Base-by-base conservation (phyloP, 1,140 invertebrate species). In the Hyles vespertilio region DNA sequence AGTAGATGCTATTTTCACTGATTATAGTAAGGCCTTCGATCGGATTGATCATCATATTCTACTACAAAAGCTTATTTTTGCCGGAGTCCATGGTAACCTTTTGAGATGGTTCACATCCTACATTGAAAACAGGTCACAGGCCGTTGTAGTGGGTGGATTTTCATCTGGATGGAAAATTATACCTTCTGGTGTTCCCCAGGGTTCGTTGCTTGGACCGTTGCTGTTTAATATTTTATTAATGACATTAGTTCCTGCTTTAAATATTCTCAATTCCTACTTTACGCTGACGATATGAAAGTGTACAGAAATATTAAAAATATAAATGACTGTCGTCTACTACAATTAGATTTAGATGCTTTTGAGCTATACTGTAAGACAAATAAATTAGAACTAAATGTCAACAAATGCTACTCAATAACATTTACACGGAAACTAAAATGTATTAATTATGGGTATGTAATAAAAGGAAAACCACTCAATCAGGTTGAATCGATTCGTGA, bases 1-100 rank as follows among this genome's bases (percentile, higher is more conserved):
- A 47, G 62, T 77, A 2, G 72, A 81, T 50, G 58, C 64, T 2
- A 61, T 73, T 9, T 70, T 71, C 53, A 77, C 74, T n/a, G 71
- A 77, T 59, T 67, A 70, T 32, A 59, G 56, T 3, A 75, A 79
- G 48, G 74, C 67, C 1, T 75, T 77, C 47, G 71, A 73, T 34
- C 58, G 22, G 22, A 22, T 22, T 22, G 22, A 22, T 22, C 22
- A 22, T 22, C 22, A 22, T 22, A 22, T 22, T 47, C 22, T 63
- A 63, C 43, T 54, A 6, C 40, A 63, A 48, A 62, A 56, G 44
- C 12, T 70, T 1, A 12, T 40, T 1, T 11, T 4, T 11, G 51
- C 60, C 3, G 62, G 62, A 32, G 57, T 70, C 34, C 59, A 61
- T 10, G 61, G 64, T 9, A 40, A 58, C 34, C 33, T 79, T 11